These are phyloP conservation scores for Proisotoma minuta DNA, from an alignment of 2,888 invertebrate species.

Conservation along the genomic window DNA sequence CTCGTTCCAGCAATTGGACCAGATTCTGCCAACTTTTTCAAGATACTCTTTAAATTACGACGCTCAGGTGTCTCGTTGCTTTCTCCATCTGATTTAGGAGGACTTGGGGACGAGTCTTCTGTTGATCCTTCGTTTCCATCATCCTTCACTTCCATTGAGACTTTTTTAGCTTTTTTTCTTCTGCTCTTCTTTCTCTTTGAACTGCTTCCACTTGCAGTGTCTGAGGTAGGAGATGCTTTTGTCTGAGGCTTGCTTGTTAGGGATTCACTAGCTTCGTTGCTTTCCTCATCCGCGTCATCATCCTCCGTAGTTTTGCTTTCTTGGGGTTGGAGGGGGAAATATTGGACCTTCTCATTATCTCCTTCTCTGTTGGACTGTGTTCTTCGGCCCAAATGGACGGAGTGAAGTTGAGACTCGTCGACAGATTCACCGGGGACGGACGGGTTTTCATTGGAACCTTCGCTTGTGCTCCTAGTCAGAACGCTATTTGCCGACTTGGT, in stretches of 20 bases:
- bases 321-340: constrained; percentile 5
- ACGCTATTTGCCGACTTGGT: constrained; percentile 54
- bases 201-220: background rate
- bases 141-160: background rate
- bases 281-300: constrained; percentile 2
- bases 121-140: constrained; percentile 8
- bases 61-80: constrained; percentile 79
- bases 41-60: constrained; percentile 74
- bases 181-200: background rate
- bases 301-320: constrained; percentile 21
- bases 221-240: background rate
- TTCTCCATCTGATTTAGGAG: constrained; percentile 55
- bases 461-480: constrained; percentile 70
- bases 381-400: constrained; percentile 38
- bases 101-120: constrained; percentile 35
- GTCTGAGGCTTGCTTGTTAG: no score
- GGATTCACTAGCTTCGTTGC: constrained; percentile 14
- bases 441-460: constrained; percentile 59
- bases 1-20: constrained; percentile 22
- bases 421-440: constrained; percentile 22
- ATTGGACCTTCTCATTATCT: background rate
- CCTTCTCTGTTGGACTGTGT: constrained; percentile 43
- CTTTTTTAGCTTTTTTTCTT: background rate
- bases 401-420: constrained; percentile 34
- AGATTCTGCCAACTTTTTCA: constrained; percentile 66